A percentile compares a stretch with the other conserved stretches of the same genome.
Conservation (phyloP, 2,113 vertebrate species). For the Thalassoma bifasciatum region DNA sequence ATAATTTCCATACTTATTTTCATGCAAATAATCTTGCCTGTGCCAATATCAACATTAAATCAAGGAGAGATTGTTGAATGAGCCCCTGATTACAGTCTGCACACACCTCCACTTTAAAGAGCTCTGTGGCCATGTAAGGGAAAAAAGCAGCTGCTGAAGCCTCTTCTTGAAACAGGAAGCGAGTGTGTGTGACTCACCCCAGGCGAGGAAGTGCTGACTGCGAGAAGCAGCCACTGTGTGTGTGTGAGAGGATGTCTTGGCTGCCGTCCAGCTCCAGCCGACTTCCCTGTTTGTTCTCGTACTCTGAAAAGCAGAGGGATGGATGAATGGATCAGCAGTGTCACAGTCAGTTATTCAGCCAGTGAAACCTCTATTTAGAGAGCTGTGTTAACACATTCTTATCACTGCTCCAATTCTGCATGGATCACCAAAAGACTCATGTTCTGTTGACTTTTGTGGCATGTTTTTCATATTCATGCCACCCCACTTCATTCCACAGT, state of each 20-base stretch:
- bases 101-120: constrained; percentile 7
- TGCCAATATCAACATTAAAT: neutral
- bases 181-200: constrained; percentile 68
- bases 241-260: constrained; percentile 37
- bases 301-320: neutral
- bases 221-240: constrained; percentile 27
- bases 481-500: constrained; percentile 5
- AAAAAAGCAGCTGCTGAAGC: constrained; percentile 66
- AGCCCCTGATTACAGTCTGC: constrained; percentile 15
- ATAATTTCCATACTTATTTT: neutral
- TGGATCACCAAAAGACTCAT: neutral
- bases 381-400: neutral
- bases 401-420: neutral
- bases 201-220: constrained; percentile 72
- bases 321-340: neutral
- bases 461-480: constrained; percentile 18
- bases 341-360: neutral
- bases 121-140: constrained; percentile 78
- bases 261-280: constrained; percentile 13
- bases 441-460: neutral
- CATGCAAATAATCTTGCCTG: neutral
- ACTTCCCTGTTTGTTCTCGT: constrained; percentile 18
- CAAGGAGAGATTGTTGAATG: neutral
- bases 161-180: constrained; percentile 77
- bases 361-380: neutral